Evolutionary conservation across 2,113 vertebrate species (phyloP).

Genomic region (Grus americana): DNA sequence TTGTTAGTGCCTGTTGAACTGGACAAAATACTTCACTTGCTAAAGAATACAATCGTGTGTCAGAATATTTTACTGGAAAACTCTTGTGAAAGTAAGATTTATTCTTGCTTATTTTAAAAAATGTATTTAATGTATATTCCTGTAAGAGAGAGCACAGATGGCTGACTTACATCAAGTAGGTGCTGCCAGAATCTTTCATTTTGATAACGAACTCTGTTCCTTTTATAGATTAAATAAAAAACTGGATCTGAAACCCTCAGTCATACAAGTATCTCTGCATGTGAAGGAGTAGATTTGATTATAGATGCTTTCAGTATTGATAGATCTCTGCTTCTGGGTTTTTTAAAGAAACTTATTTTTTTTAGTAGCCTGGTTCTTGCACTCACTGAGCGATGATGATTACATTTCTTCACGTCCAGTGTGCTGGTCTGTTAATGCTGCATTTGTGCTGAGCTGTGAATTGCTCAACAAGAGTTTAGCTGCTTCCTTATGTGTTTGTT

Average conservation of each 20-base stretch:
- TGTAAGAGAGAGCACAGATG: background rate
- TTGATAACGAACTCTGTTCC: background rate
- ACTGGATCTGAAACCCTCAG: background rate
- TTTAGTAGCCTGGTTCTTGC: background rate
- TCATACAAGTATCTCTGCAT: background rate
- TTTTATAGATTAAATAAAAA: background rate
- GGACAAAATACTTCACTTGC: background rate
- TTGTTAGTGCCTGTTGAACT: background rate
- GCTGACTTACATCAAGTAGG: background rate
- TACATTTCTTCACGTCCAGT: background rate
- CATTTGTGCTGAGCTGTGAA: conserved; percentile 13
- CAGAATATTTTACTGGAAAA: background rate
- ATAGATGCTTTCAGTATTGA: background rate
- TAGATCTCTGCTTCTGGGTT: background rate
- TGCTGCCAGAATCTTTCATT: background rate
- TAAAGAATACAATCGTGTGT: background rate
- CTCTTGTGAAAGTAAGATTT: background rate
- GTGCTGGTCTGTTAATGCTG: background rate
- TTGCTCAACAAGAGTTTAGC: conserved; percentile 11
- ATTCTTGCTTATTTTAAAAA: background rate
- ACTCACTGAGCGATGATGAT: background rate
- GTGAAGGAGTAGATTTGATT: background rate
- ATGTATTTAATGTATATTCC: background rate
- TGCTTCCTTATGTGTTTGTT: background rate
- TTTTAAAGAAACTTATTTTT: background rate